phyloP scores from a whole-genome alignment of 2,797 vertebrate genomes.

The Mycteria americana region DNA sequence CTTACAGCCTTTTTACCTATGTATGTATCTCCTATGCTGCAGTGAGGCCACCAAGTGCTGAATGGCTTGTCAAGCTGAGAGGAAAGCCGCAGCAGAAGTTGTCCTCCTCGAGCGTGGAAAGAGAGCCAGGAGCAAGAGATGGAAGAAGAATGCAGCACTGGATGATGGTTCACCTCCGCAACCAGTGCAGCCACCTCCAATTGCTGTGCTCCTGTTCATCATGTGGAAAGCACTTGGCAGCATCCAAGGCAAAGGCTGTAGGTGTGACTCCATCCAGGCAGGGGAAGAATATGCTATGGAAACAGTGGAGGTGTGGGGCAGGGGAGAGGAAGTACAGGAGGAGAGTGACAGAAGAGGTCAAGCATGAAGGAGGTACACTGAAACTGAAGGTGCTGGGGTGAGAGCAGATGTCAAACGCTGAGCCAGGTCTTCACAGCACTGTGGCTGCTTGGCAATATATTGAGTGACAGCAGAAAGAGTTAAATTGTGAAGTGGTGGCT shows the following conservation, averaged over 20 bases:
- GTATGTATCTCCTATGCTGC: fast-evolving
- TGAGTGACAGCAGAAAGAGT: background rate
- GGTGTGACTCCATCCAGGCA: background rate
- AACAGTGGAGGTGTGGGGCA: background rate
- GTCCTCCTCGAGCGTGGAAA: background rate
- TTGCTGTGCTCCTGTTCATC: background rate
- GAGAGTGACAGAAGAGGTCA: background rate
- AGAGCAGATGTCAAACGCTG: background rate
- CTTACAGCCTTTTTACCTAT: background rate
- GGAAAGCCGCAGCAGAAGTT: background rate
- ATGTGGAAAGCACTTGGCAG: background rate
- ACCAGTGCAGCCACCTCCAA: background rate
- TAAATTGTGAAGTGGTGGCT: background rate
- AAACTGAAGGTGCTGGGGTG: background rate
- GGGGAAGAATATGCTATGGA: background rate
- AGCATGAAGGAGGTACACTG: background rate
- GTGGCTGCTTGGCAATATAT: background rate
- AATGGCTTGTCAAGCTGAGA: background rate
- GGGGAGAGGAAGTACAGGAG: background rate
- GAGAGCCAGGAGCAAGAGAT: background rate
- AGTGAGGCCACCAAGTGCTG: background rate
- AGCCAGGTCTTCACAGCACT: background rate
- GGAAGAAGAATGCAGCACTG: background rate
- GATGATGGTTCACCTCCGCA: background rate
- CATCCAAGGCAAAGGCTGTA: background rate